Evolutionary conservation across 2,797 vertebrate species (phyloP).

Genomic region (Lithobates pipiens): DNA sequence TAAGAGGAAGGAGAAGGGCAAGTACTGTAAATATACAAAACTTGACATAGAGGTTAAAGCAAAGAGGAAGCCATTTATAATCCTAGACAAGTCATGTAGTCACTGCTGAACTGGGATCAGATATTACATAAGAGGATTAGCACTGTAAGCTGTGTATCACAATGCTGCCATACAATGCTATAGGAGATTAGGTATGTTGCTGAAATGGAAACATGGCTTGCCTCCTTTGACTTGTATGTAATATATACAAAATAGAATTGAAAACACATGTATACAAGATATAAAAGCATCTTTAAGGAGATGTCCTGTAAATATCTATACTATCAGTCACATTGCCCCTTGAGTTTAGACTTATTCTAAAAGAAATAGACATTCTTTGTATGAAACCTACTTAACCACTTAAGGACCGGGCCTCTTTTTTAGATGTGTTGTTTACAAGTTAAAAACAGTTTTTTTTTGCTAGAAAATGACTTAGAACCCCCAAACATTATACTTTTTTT

Average conservation of each 20-base stretch:
- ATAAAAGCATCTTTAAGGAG: not conserved
- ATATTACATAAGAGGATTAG: conserved; percentile 29
- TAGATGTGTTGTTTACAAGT: too few species aligned
- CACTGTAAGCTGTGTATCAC: not conserved
- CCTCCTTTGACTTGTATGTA: not conserved
- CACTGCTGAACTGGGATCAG: not conserved
- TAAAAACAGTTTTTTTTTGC: too few species aligned
- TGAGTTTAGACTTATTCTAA: too few species aligned
- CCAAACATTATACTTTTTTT: too few species aligned
- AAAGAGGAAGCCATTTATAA: conserved; percentile 31
- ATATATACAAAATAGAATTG: not conserved
- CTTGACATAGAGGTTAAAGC: conserved; percentile 30
- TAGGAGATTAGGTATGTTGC: not conserved
- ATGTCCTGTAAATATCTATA: not conserved
- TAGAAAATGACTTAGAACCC: too few species aligned
- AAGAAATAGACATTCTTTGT: not conserved
- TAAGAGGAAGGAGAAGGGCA: conserved; percentile 12
- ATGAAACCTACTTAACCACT: not conserved
- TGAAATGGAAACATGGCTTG: not conserved
- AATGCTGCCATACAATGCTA: not conserved
- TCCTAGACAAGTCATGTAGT: conserved; percentile 17
- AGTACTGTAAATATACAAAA: conserved; percentile 26
- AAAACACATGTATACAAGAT: not conserved
- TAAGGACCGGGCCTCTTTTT: too few species aligned
- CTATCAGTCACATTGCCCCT: too few species aligned